Base-by-base conservation (phyloP, 2,113 vertebrate genomes). In the Pipra filicauda region DNA sequence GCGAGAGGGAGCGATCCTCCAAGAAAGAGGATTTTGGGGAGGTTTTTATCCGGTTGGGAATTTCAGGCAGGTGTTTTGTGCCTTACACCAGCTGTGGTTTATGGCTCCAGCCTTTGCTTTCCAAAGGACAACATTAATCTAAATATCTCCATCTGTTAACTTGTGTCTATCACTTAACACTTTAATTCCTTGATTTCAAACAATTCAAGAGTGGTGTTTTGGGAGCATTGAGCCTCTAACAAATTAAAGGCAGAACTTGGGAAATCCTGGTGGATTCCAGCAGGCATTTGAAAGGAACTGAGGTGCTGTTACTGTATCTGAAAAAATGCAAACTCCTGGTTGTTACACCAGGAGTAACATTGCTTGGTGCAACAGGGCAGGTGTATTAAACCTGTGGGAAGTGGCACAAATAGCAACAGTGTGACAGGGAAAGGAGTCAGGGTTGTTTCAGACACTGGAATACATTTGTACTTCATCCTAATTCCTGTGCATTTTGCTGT, bases 1-100 rank as follows among this genome's bases (percentile, higher is more conserved):
- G 4, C 61, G 41, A 95, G 96, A 95, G 96, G 94, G 96, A 95
- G 95, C 83, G 33, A 12, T 86, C 30, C 57, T 94, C 80, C 78
- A 93, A 77, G 71, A 48, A 79, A 85, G 88, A 66, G 35, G 31
- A n/a, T 83, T 86, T 74, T 30, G 33, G 30, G 39, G 27, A 57
- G 83, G 5, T 58, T 88, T 79, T 70, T 26, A 15, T 55, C 5
- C 35, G 37, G 46, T 57, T 12, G 43, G 58, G 59, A 26, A 28
- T 94, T 35, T 31, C 61, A 26, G 18, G 28, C 4, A n/a, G 54
- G 27, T 64, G 11, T 79, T 91, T 62, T 65, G n/a, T 77, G 55
- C 78, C 43, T 75, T 15, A 4, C 5, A 49, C 23, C 66, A 61
- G 59, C 48, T 93, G 48, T 87, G 73, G 51, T 24, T 95, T 91